Base-by-base conservation (phyloP, 2,888 invertebrate genomes). In the Chelonus formosanus region DNA sequence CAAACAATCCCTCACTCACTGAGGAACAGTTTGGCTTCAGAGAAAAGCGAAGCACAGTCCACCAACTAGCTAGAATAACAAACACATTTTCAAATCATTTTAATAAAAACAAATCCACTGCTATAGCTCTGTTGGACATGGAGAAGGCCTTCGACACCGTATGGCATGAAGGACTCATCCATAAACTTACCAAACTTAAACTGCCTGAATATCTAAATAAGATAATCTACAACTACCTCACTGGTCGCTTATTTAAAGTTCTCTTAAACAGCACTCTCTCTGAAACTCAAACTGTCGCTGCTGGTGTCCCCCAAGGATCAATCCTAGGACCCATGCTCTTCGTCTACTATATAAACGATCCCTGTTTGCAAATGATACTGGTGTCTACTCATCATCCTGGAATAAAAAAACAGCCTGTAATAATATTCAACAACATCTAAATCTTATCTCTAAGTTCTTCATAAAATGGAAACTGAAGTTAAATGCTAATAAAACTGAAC, bases 311-410 rank as follows among this genome's bases (percentile, higher is more conserved):
- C 1, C 47, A 58, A n/a, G 58, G 58, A 10, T 58, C 58, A 5
- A 58, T 58, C 3, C 55, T 72, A 2, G 67, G 65, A 5, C 69
- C 69, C 3, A 50, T 31, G 4, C 55, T 73, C 4, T 69, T 70
- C 32, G 48, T 55, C 6, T 8, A 48, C 3, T 71, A 43, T 52
- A 65, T 68, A 6, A 65, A 69, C 34, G 68, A 71, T 50, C 48
- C 3, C 50, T 69, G 5, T 70, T 60, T 54, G 67, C 70, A 2
- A 69, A 70, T 48, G 73, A 73, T 50, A 70, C 72, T 4, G 73
- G 66, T 3, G 55, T 72, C 5, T 70, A 65, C 20, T 57, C 65
- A 2, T 47, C 58, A n/a, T 67, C 72, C 8, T 65, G 32, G n/a
- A 63, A 53, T 8, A 53, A 62, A 52, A 53, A 32, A 40, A 3